Evolutionary conservation across 2,888 invertebrate species (phyloP), one percentile per base, ranked within the genome.

Genomic region (Caenorhabditis plicata): DNA sequence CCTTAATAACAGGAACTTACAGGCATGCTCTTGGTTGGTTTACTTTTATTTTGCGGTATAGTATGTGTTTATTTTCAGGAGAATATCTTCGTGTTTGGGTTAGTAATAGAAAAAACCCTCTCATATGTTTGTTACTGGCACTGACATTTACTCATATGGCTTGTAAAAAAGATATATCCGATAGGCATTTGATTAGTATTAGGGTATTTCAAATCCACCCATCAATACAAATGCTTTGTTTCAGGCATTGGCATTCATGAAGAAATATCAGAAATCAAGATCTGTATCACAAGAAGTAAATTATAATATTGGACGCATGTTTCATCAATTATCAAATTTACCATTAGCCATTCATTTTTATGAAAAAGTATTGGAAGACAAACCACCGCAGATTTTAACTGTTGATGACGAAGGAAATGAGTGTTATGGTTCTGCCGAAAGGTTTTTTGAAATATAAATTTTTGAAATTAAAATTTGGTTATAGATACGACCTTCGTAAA

Each of bases 111-210:
- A 43, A 60, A 25, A 71, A 75, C 39, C 75, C 75, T n/a, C 51
- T 78, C 39, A 62, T 74, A 17, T 73, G 73, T 44, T 55, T 78
- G 13, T 61, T 78, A 20, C 68, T 78, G 29, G 75, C 67, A 3
- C 67, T 78, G 26, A 77, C 78, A 1, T 78, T 78, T 50, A 71
- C 68, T 4, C 78, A 78, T 51, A 78, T 78, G 74, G 61, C 79
- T 0, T 77, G 75, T 58, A 79, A 79, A 45, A 78, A 77, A 57
- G 78, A 78, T 49, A 68, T 78, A 27, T 73, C 71, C 27, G 70
- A 69, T 44, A 31, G 75, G 13, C 78, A 78, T 49, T 64, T 78
- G 58, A 58, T 78, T 7, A 66, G 71, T 7, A 40, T 73, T 8
- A 45, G 77, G 33, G 75, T 73, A 9, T 19, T 52, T 46, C 25